These are phyloP conservation scores for Melanostoma scalare DNA, from an alignment of 2,888 invertebrate species.

Conservation along the genomic window DNA sequence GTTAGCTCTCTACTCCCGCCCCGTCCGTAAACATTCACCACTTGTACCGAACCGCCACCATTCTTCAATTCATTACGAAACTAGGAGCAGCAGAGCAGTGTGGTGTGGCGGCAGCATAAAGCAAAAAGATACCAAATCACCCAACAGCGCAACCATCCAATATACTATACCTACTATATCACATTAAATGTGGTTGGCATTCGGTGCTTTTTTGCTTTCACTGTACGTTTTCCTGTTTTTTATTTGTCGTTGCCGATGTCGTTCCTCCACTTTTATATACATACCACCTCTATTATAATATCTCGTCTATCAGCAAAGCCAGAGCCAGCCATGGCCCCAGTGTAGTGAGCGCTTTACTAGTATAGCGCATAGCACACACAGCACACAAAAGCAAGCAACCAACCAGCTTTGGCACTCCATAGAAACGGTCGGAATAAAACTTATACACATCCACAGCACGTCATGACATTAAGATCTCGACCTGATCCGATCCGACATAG, in stretches of 20 bases:
- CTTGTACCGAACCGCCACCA: constrained; percentile 29
- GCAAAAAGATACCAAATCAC: constrained; percentile 72
- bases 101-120: constrained; percentile 43
- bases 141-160: constrained; percentile 71
- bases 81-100: constrained; percentile 49
- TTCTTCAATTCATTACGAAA: constrained; percentile 72
- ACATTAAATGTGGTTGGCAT: constrained; percentile 72
- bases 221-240: constrained; percentile 71
- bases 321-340: constrained; percentile 43
- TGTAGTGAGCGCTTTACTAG: neutral
- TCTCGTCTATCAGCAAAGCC: constrained; percentile 54
- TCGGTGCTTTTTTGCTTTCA: constrained; percentile 71
- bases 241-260: constrained; percentile 40
- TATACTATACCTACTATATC: constrained; percentile 67
- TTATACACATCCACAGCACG: constrained; percentile 59
- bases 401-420: constrained; percentile 56
- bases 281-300: constrained; percentile 30
- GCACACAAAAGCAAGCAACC: constrained; percentile 22
- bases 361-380: constrained; percentile 4
- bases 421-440: constrained; percentile 48
- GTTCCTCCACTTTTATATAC: constrained; percentile 43
- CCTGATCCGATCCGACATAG: constrained; percentile 73
- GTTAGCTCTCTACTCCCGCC: constrained; percentile 25
- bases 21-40: constrained; percentile 41
- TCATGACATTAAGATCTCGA: constrained; percentile 73